Percentiles rank a stretch among this genome's conserved stretches.
phyloP scores from a whole-genome alignment of 2,113 vertebrate species.

The Procavia capensis region DNA sequence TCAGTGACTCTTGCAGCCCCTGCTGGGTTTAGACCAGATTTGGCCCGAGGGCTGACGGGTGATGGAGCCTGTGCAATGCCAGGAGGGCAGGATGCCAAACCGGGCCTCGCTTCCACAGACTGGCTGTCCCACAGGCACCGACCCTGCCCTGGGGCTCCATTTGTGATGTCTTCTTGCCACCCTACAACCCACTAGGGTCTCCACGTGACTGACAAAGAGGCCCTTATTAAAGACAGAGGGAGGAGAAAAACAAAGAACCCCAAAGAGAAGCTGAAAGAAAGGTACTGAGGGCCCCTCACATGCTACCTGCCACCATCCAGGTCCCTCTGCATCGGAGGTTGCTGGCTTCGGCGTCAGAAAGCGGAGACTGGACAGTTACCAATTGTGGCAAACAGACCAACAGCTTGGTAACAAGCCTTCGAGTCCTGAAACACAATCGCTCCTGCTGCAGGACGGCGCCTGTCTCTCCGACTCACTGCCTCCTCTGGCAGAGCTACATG shows the following conservation, averaged over 20 bases:
- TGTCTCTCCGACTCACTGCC: background rate
- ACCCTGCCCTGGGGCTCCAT: background rate
- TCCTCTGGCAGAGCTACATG: background rate
- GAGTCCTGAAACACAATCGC: accelerated
- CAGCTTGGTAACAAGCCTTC: background rate
- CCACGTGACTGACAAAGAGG: background rate
- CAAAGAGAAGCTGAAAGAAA: background rate
- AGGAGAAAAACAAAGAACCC: background rate
- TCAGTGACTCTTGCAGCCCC: conserved; percentile 29
- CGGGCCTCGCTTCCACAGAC: background rate
- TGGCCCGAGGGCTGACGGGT: conserved; percentile 15
- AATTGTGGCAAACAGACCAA: background rate
- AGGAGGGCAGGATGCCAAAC: background rate
- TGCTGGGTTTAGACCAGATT: conserved; percentile 51
- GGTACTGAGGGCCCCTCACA: background rate
- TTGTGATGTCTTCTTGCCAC: background rate
- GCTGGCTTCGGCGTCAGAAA: background rate
- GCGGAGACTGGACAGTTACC: background rate
- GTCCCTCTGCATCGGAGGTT: background rate
- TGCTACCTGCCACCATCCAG: accelerated
- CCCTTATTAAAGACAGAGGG: background rate
- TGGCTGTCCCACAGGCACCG: background rate
- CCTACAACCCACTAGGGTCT: background rate
- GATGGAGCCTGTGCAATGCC: background rate
- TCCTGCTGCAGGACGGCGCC: background rate